Conservation (phyloP, 2,113 vertebrate species). For the Percopsis transmontana region DNA sequence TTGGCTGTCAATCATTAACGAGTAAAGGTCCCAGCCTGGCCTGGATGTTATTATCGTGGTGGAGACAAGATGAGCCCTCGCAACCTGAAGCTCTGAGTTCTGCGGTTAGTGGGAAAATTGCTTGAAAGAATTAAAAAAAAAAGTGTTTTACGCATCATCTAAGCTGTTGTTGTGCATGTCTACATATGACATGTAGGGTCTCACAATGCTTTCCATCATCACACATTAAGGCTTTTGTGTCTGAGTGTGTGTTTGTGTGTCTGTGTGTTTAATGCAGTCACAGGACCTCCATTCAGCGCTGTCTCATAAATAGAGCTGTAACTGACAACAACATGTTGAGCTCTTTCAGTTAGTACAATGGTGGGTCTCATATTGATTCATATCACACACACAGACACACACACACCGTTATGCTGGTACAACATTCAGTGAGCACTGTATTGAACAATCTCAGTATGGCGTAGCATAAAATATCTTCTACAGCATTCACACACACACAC, state of each 20-base stretch:
- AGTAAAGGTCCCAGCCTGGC: conserved; percentile 32
- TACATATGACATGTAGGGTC: too few species aligned
- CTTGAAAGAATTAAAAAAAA: conserved; percentile 13
- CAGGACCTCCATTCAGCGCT: background rate
- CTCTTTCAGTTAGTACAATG: conserved; percentile 31
- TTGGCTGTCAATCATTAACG: conserved; percentile 50
- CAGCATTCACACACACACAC: conserved; percentile 12
- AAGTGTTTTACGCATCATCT: conserved; percentile 3
- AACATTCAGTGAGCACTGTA: conserved; percentile 4
- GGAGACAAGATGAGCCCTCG: conserved; percentile 21
- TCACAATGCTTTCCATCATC: conserved; percentile 2
- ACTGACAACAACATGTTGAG: conserved; percentile 9
- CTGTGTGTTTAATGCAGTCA: background rate
- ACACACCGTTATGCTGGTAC: background rate
- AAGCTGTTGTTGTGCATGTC: conserved; percentile 10
- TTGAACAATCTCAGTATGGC: conserved; percentile 4
- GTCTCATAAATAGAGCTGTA: background rate
- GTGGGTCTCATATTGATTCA: conserved; percentile 22
- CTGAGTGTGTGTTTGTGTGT: conserved; percentile 12
- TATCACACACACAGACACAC: background rate
- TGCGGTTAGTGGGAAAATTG: conserved; percentile 31
- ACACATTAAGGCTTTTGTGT: conserved; percentile 1
- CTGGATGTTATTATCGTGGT: conserved; percentile 20
- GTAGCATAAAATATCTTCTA: conserved; percentile 23
- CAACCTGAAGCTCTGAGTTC: conserved; percentile 37